Base-by-base conservation (phyloP, 1,140 invertebrate genomes). In the Cyclina sinensis region DNA sequence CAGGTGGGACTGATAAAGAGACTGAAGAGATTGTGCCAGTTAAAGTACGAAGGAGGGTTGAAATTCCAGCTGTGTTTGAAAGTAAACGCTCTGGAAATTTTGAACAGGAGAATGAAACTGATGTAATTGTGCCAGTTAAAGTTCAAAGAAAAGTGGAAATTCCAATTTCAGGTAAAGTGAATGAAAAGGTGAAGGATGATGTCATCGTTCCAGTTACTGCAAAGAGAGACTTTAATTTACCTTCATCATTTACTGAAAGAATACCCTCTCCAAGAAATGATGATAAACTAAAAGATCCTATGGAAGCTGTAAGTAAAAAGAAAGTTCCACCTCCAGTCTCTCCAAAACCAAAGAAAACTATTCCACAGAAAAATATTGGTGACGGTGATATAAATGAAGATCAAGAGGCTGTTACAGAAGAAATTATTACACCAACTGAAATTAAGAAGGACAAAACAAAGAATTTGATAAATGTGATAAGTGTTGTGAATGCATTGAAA, bases 401-500 rank as follows among this genome's bases (percentile, higher is more conserved):
- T 12, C 21, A 48, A 68, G 54, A 24, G 24, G 62, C 18, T 27
- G 37, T 79, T 70, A 43, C 39, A 16, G 86, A 88, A 82, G 86
- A 88, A 62, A 43, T 73, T n/a, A 88, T 88, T 16, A 46, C 68
- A 18, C 57, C 86, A 30, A 78, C 37, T n/a, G 39, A 54, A 3
- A 51, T 82, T 12, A 76, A 57, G 32, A 88, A 76, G 21, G 86
- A 82, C 48, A 51, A 70, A 16, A 43, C 65, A 35, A 88, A 76
- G 43, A 37, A 78, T 5, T 30, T 88, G 16, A 48, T 83, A 18
- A 73, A 88, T 57, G 86, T 88, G 43, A 83, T 88, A 21, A 82
- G 57, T 88, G 79, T 88, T 24, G 70, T 88, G 1, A 83, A 83
- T 51, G 79, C 86, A 54, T 24, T 88, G n/a, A 88, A 81, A 73